Base-by-base conservation (phyloP, 2,888 invertebrate genomes). In the Lasioglossum villosulum region DNA sequence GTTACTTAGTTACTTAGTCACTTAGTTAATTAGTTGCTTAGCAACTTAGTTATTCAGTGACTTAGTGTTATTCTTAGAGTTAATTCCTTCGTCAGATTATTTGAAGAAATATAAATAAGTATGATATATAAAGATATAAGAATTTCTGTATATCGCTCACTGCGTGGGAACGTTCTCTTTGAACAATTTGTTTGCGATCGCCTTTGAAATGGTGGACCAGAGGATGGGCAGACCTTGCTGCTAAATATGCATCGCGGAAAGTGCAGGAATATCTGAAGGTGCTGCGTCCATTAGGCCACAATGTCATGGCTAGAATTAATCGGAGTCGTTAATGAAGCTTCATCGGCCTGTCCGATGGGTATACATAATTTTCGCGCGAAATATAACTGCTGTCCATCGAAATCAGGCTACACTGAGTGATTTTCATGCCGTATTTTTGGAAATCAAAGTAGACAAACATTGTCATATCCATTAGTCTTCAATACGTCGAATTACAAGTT, bases 191-290 rank as follows among this genome's bases (percentile, higher is more conserved):
- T 19, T 48, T 45, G 12, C 8, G 75, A 48, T 14, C 19, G 19
- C 8, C 14, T 27, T 56, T 68, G 27, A 42, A n/a, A 75, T 45
- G 1, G 6, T 37, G 6, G 45, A 8, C 39, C 19, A 45, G 45
- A 30, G 12, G 37, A 1, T 23, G 19, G 37, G 37, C 23, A 70
- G 70, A 71, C 19, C 30, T 27, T 52, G 27, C 68, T 66, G 82
- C 81, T 77, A 81, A 82, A 75, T 82, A 78, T 74, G 74, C 59
- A 70, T 82, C 19, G 34, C 12, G 16, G 23, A 56, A 37, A 52
- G 70, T n/a, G 63, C 48, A 59, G 68, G 73, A 66, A 82, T 77
- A 82, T 71, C 78, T 45, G 63, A 37, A 74, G 71, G 74, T 27
- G 39, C n/a, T 23, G 34, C 52, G 42, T 34, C 42, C 37, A 72